These are phyloP conservation scores for Xiphias gladius DNA, from an alignment of 2,113 vertebrate genomes.

Conservation along the genomic window DNA sequence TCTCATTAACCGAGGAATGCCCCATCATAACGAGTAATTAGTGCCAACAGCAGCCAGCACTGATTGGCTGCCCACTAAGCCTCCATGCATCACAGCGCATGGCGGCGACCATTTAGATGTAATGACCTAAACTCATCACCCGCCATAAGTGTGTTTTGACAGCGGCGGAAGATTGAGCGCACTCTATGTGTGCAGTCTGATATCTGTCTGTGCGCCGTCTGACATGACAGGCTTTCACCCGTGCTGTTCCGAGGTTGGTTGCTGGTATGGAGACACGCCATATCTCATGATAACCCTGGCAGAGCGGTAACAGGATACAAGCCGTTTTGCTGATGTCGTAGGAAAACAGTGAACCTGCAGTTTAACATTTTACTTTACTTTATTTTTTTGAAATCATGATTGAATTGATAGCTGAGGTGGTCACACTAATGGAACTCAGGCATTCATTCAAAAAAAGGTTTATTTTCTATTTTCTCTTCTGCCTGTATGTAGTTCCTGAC, in stretches of 20 bases:
- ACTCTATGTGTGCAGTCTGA: not conserved
- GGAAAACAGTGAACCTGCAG: not conserved
- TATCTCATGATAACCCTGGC: conserved; percentile 4
- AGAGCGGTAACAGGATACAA: conserved; percentile 6
- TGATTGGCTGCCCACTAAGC: conserved; percentile 46
- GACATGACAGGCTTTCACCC: conserved; percentile 8
- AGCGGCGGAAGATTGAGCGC: not conserved
- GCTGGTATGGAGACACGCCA: not conserved
- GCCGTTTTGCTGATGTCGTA: conserved; percentile 17
- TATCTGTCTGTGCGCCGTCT: not conserved
- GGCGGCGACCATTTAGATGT: conserved; percentile 14
- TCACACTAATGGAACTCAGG: too few species aligned
- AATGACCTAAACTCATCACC: conserved; percentile 43
- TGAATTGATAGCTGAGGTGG: not conserved
- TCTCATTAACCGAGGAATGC: conserved; percentile 58
- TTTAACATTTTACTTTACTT: not conserved
- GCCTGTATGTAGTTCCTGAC: not conserved
- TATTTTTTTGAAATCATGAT: not conserved
- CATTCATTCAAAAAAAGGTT: too few species aligned
- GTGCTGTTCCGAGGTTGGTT: not conserved
- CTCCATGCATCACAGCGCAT: conserved; percentile 32
- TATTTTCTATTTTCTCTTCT: not conserved
- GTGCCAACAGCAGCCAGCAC: conserved; percentile 31
- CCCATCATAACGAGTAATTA: conserved; percentile 52
- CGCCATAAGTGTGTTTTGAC: conserved; percentile 8